Percentiles rank a stretch among this genome's conserved stretches.
These are phyloP conservation scores for Eubasilissa regina DNA, from an alignment of 1,140 invertebrate genomes.

Conservation along the genomic window DNA sequence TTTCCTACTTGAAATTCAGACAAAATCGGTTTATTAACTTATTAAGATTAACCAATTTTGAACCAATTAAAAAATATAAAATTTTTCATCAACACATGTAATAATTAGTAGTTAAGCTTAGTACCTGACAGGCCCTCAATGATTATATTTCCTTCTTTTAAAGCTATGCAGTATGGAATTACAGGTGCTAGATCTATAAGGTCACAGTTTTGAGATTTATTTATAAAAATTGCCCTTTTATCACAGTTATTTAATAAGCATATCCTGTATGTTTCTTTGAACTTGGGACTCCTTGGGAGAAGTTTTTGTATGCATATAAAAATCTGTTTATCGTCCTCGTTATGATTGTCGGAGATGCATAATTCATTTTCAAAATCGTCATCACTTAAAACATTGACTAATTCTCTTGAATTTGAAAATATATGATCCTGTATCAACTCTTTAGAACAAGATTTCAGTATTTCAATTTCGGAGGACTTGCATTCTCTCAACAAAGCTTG, in stretches of 20 bases:
- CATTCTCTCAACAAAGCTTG: constrained; percentile 29
- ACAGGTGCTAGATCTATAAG: constrained; percentile 43
- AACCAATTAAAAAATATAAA: too few species aligned
- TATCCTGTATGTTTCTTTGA: constrained; percentile 47
- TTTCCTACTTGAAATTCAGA: too few species aligned
- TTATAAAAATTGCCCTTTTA: constrained; percentile 45
- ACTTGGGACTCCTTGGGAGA: constrained; percentile 44
- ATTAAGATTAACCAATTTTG: too few species aligned
- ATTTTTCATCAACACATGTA: too few species aligned
- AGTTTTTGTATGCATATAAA: constrained; percentile 51
- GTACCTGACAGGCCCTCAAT: constrained; percentile 40
- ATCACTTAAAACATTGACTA: constrained; percentile 30
- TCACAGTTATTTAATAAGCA: constrained; percentile 36
- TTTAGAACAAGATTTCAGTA: constrained; percentile 27
- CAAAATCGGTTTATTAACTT: too few species aligned
- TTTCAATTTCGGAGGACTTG: background rate
- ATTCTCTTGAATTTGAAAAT: constrained; percentile 27
- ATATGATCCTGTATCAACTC: constrained; percentile 20
- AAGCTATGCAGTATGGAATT: constrained; percentile 48
- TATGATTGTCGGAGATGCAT: constrained; percentile 14
- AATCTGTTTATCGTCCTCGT: constrained; percentile 35
- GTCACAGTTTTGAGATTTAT: constrained; percentile 33
- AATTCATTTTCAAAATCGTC: constrained; percentile 50
- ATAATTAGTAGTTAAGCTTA: too few species aligned
- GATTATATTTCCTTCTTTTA: constrained; percentile 25